Percentiles rank a stretch among this genome's conserved stretches.
Evolutionary conservation across 53 echinoderm and acorn worm genomes (phyloP).

Genomic region (Holothuria scabra): DNA sequence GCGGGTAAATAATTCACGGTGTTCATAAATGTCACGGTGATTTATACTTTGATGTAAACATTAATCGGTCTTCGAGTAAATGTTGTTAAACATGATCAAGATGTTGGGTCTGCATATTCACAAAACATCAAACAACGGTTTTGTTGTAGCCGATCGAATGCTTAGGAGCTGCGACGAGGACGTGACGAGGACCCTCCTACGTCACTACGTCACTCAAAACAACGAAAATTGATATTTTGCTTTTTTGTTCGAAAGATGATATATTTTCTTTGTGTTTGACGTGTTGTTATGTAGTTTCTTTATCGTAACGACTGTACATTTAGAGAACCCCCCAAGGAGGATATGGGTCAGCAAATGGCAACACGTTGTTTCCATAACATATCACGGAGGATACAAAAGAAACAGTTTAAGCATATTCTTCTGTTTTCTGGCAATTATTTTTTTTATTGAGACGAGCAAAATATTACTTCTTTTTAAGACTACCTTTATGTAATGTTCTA

Average conservation of each 20-base stretch:
- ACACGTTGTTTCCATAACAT: too few species aligned
- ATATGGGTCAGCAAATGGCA: neutral
- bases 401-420: too few species aligned
- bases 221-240: slow-evolving; percentile 13
- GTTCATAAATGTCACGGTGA: slow-evolving; percentile 44
- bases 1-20: neutral
- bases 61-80: neutral
- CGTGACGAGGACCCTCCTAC: slow-evolving; percentile 2
- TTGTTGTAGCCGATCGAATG: too few species aligned
- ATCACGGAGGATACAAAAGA: too few species aligned
- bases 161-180: neutral
- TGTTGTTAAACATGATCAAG: slow-evolving; percentile 11
- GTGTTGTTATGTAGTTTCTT: slow-evolving; percentile 1
- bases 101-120: neutral
- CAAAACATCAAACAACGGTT: too few species aligned
- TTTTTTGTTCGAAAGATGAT: slow-evolving; percentile 29
- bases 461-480: too few species aligned
- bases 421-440: neutral
- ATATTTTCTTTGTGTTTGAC: slow-evolving; percentile 39
- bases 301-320: neutral
- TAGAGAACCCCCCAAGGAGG: neutral
- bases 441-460: neutral
- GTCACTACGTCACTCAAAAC: neutral
- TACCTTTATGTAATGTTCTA: too few species aligned
- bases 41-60: slow-evolving; percentile 32